Conservation (phyloP, 2,888 invertebrate genomes). For the Fabriciana adippe region DNA sequence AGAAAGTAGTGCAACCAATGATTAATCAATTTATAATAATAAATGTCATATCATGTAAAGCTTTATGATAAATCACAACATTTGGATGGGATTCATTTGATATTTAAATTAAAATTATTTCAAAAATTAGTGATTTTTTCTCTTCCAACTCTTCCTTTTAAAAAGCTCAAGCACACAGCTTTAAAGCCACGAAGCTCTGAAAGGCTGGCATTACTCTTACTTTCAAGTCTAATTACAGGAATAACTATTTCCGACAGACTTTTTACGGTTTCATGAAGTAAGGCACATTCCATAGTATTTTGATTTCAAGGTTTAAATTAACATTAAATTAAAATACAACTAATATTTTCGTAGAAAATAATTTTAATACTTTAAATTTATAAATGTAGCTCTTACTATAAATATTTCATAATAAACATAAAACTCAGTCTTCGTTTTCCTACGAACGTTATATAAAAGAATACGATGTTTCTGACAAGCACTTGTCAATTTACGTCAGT, state of each 20-base stretch:
- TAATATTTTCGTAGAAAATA: too few species aligned
- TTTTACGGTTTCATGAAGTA: neutral
- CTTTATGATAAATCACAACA: too few species aligned
- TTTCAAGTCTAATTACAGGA: slow-evolving; percentile 22
- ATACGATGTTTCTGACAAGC: too few species aligned
- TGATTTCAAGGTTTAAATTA: neutral
- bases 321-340: neutral
- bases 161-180: slow-evolving; percentile 4
- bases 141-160: neutral
- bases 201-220: slow-evolving; percentile 11
- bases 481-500: too few species aligned
- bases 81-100: neutral
- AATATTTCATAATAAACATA: neutral
- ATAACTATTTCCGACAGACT: slow-evolving; percentile 20
- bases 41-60: too few species aligned
- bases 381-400: too few species aligned
- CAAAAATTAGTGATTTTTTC: neutral
- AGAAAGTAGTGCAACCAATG: too few species aligned
- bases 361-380: too few species aligned
- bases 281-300: neutral
- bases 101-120: neutral
- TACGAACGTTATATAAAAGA: too few species aligned
- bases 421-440: too few species aligned
- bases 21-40: too few species aligned
- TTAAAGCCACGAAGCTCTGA: slow-evolving; percentile 10